Percentiles rank a stretch among this genome's conserved stretches.
Conservation (phyloP, 2,113 vertebrate genomes). For the Corythaeola cristata region DNA sequence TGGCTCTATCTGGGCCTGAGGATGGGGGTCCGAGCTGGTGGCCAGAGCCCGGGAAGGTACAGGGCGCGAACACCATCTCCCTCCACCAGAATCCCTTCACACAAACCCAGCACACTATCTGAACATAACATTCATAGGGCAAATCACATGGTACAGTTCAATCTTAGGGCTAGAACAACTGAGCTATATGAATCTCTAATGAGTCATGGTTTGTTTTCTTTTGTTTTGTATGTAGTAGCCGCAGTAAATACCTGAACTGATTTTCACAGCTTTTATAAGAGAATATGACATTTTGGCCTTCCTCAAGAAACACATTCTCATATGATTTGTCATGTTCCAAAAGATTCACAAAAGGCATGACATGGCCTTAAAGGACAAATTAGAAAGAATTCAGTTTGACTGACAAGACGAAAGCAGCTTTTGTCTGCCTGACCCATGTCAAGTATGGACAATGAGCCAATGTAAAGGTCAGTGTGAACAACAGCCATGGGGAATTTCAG, state of each 20-base stretch:
- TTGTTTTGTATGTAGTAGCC: not conserved
- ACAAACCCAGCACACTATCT: no score
- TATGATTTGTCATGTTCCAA: not conserved
- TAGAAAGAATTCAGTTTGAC: conserved; percentile 7
- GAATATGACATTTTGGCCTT: not conserved
- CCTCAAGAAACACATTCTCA: not conserved
- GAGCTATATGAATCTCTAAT: not conserved
- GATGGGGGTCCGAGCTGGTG: no score
- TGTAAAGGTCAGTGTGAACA: conserved; percentile 31
- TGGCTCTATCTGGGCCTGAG: no score
- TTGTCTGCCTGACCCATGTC: not conserved
- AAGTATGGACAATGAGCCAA: not conserved
- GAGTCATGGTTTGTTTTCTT: fast-evolving
- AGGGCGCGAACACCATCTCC: no score
- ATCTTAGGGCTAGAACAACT: not conserved
- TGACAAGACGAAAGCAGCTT: not conserved
- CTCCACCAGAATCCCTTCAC: no score
- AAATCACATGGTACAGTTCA: not conserved
- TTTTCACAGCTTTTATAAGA: not conserved
- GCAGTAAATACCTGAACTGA: not conserved
- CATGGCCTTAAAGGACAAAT: conserved; percentile 18
- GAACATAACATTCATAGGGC: not conserved
- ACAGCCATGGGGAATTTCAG: not conserved
- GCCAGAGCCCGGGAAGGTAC: no score
- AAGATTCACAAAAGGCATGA: not conserved